Conservation (phyloP, 2,797 vertebrate species). For the Enteromius trimaculatus region DNA sequence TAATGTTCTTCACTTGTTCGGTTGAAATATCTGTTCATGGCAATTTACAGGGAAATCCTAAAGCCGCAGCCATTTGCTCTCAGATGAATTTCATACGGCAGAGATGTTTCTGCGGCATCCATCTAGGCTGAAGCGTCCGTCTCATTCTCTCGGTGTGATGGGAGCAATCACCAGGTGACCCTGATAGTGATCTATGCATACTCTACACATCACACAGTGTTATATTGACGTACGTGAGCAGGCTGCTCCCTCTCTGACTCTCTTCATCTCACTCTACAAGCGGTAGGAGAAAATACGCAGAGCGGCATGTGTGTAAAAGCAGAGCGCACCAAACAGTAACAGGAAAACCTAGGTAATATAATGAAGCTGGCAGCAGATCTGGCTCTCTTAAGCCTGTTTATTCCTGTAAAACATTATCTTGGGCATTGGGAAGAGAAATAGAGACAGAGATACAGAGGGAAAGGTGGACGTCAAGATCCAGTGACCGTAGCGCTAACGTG, state of each 20-base stretch:
- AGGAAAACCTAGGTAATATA: conserved; percentile 42
- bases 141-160: conserved; percentile 43
- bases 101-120: conserved; percentile 15
- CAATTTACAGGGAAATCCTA: conserved; percentile 8
- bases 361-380: conserved; percentile 25
- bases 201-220: conserved; percentile 36
- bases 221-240: conserved; percentile 36
- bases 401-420: conserved; percentile 29
- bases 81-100: conserved; percentile 9
- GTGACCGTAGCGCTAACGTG: conserved; percentile 48
- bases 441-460: conserved; percentile 5
- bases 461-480: conserved; percentile 38
- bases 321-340: not conserved
- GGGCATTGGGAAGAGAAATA: conserved; percentile 18
- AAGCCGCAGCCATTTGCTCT: conserved; percentile 31
- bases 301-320: not conserved
- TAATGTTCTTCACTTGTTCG: not conserved
- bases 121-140: conserved; percentile 24
- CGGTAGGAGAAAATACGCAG: conserved; percentile 16
- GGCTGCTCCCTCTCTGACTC: not conserved
- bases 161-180: conserved; percentile 53
- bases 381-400: conserved; percentile 24
- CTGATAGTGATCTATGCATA: conserved; percentile 58
- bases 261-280: conserved; percentile 6
- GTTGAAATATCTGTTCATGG: not conserved